Conservation (phyloP, 2,797 vertebrate species). For the Cetoscarus ocellatus region DNA sequence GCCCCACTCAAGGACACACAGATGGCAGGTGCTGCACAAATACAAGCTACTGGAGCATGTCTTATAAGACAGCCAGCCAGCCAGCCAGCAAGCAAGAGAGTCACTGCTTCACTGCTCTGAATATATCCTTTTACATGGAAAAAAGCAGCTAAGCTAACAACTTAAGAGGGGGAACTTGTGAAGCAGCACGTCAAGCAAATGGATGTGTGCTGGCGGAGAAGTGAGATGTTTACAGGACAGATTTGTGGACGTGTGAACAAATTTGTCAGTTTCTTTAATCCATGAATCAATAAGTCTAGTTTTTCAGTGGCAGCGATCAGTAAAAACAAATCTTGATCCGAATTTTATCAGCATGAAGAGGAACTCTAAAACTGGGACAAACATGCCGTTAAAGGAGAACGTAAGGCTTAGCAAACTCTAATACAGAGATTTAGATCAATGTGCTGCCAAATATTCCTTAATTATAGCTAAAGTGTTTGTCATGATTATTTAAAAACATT, state of each 20-base stretch:
- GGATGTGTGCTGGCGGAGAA: background rate
- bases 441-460: too few relatives aligned
- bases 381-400: background rate
- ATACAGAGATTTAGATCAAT: too few relatives aligned
- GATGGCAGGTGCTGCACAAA: conserved; percentile 78
- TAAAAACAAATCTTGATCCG: background rate
- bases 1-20: conserved; percentile 70
- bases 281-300: too few relatives aligned
- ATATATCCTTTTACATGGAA: conserved; percentile 25
- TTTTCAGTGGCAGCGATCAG: background rate
- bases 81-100: conserved; percentile 40
- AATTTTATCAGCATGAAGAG: background rate
- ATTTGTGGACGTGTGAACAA: background rate
- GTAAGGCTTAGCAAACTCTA: too few relatives aligned
- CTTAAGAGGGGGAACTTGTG: conserved; percentile 4
- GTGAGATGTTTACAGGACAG: background rate
- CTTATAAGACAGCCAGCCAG: conserved; percentile 66
- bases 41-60: conserved; percentile 69
- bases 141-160: conserved; percentile 31
- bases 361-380: background rate
- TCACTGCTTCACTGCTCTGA: conserved; percentile 48
- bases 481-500: too few relatives aligned
- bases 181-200: conserved; percentile 14
- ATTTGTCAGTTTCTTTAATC: background rate
- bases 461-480: too few relatives aligned